These are phyloP conservation scores for Drosophila sucinea DNA, from an alignment of 1,140 invertebrate genomes.

Conservation along the genomic window DNA sequence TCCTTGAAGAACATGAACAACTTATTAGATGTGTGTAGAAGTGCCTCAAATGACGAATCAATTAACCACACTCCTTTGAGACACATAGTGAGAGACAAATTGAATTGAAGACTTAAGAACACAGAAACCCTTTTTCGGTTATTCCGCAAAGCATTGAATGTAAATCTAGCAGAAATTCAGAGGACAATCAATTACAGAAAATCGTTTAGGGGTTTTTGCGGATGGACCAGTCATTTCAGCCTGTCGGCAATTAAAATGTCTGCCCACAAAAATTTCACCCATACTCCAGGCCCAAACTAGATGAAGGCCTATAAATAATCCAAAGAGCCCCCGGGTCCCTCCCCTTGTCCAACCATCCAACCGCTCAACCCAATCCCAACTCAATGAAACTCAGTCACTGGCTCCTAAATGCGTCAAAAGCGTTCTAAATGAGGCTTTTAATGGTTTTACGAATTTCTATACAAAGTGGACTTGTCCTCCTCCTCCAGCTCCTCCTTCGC, in stretches of 20 bases:
- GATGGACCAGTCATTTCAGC: background rate
- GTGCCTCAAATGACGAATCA: background rate
- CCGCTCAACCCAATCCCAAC: background rate
- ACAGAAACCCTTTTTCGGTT: background rate
- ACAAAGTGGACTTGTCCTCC: slow-evolving; percentile 31
- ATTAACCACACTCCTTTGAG: background rate
- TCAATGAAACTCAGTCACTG: slow-evolving; percentile 7
- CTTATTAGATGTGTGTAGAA: no score
- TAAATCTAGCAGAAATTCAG: slow-evolving; percentile 45
- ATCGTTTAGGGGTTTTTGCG: slow-evolving; percentile 18
- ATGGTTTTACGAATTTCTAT: slow-evolving; percentile 70
- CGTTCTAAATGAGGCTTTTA: slow-evolving; percentile 77
- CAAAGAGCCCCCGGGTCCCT: background rate
- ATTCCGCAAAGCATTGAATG: slow-evolving; percentile 42
- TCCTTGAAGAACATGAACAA: no score
- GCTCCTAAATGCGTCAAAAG: slow-evolving; percentile 66
- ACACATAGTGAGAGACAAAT: background rate
- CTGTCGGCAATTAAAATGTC: slow-evolving; percentile 46
- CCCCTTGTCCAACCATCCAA: background rate
- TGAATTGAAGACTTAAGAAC: background rate
- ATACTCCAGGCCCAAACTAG: slow-evolving; percentile 29
- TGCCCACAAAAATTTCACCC: slow-evolving; percentile 1
- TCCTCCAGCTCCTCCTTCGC: background rate
- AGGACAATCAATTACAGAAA: slow-evolving; percentile 56
- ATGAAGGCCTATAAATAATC: slow-evolving; percentile 53